A percentile compares a stretch with the other conserved stretches of the same genome.
These are phyloP conservation scores for Lynx canadensis DNA, from an alignment of 2,113 vertebrate species.

Conservation along the genomic window DNA sequence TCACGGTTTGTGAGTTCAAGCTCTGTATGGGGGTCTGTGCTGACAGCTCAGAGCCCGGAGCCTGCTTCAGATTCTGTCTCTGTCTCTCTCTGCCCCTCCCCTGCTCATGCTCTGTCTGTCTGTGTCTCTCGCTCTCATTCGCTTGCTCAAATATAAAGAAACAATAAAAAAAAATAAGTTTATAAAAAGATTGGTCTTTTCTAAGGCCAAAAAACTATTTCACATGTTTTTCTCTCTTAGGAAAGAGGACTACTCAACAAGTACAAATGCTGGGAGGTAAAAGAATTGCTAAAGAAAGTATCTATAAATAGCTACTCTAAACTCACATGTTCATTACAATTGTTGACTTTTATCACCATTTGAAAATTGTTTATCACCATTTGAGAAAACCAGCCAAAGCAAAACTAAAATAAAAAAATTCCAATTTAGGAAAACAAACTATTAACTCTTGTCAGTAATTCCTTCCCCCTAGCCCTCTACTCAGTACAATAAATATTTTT, in stretches of 20 bases:
- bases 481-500: constrained; percentile 45
- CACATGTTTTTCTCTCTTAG: not conserved
- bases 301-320: not conserved
- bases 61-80: too few species aligned
- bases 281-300: not conserved
- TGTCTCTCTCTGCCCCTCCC: too few species aligned
- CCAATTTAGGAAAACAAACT: constrained; percentile 22
- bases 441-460: constrained; percentile 20
- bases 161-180: too few species aligned
- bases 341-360: not conserved
- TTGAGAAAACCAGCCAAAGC: constrained; percentile 37
- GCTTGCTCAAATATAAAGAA: too few species aligned
- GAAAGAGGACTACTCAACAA: not conserved
- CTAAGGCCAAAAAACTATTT: not conserved
- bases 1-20: too few species aligned
- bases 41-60: too few species aligned
- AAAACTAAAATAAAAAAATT: constrained; percentile 36
- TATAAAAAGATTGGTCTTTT: not conserved
- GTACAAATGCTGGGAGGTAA: constrained; percentile 18
- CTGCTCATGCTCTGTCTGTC: too few species aligned
- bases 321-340: not conserved
- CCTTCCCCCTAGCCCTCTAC: not conserved
- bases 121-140: too few species aligned
- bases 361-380: constrained; percentile 6
- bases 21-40: too few species aligned